Evolutionary conservation across 1,140 invertebrate genomes (phyloP), one percentile per base, ranked within the genome.

Genomic region (Ceratosolen solmsi): DNA sequence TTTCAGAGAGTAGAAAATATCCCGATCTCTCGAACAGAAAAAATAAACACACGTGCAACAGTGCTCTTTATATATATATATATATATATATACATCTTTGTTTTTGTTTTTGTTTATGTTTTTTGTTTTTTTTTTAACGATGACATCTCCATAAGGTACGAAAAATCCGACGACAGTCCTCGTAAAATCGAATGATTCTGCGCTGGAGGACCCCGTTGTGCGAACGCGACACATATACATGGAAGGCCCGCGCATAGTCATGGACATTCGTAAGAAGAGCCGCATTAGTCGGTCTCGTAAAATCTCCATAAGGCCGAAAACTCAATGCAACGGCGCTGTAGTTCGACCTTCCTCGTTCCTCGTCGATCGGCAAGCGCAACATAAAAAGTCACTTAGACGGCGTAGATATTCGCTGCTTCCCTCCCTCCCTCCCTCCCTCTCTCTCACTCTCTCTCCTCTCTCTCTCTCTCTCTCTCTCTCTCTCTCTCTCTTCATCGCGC

Each of bases 301-400:
- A 74, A 74, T 74, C 56, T 76, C 56, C 74, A 58, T 46, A 63
- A 65, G 11, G 13, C 27, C 63, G 36, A 63, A 76, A 76, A 49
- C 22, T 2, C 74, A 22, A 65, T 76, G 58, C 74, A 63, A 49
- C 74, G 36, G 20, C 36, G 38, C 46, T 5, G 13, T 51, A 1
- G 22, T 46, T 25, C 70, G 20, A 9, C 17, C 60, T 1, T 2
- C 15, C 30, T 0, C 17, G 13, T 65, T 68, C 63, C 63, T 38
- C 38, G 22, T 51, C 70, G 41, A 72, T 49, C 70, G 70, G 70
- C 33, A 27, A 27, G 41, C 36, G 38, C 70, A 51, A 83, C 82
- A 83, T 79, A 83, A 83, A 83, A 83, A 83, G 76, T 83, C 82
- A 83, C 82, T 83, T 83, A 83, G 71, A 79, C 71, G 76, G 30